phyloP scores from a whole-genome alignment of 2,888 invertebrate genomes.

The Xiphydria camelus region DNA sequence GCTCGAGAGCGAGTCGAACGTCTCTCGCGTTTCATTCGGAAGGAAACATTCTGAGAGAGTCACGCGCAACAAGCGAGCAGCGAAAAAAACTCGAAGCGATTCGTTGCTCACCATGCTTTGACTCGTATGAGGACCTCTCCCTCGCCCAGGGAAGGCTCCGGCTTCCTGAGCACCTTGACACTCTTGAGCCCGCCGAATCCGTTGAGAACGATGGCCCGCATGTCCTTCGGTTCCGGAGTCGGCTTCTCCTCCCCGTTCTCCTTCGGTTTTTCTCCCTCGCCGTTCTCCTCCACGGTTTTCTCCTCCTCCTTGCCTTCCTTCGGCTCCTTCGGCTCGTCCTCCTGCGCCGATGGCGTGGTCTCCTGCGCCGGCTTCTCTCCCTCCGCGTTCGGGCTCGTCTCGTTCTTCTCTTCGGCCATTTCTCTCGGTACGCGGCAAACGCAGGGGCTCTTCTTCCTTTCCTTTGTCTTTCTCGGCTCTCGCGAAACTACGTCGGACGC shows the following conservation, averaged over 20 bases:
- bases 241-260: conserved; percentile 52
- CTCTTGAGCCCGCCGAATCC: conserved; percentile 86
- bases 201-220: conserved; percentile 82
- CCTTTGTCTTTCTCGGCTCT: neutral
- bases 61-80: too few relatives aligned
- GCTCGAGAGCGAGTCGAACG: too few relatives aligned
- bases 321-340: conserved; percentile 29
- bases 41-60: too few relatives aligned
- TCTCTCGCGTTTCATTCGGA: too few relatives aligned
- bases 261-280: conserved; percentile 52
- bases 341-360: conserved; percentile 41
- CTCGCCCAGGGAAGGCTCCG: conserved; percentile 72
- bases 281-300: conserved; percentile 58
- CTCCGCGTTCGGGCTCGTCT: conserved; percentile 57
- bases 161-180: conserved; percentile 80
- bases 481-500: conserved; percentile 2
- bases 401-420: conserved; percentile 56
- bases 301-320: conserved; percentile 58
- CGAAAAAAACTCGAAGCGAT: too few relatives aligned
- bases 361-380: conserved; percentile 62
- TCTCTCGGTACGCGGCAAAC: conserved; percentile 43
- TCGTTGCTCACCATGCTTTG: conserved; percentile 84
- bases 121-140: conserved; percentile 82
- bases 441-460: conserved; percentile 56
- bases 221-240: conserved; percentile 69